Evolutionary conservation across 2,113 vertebrate genomes (phyloP).

Genomic region (Sphaerodactylus townsendi): DNA sequence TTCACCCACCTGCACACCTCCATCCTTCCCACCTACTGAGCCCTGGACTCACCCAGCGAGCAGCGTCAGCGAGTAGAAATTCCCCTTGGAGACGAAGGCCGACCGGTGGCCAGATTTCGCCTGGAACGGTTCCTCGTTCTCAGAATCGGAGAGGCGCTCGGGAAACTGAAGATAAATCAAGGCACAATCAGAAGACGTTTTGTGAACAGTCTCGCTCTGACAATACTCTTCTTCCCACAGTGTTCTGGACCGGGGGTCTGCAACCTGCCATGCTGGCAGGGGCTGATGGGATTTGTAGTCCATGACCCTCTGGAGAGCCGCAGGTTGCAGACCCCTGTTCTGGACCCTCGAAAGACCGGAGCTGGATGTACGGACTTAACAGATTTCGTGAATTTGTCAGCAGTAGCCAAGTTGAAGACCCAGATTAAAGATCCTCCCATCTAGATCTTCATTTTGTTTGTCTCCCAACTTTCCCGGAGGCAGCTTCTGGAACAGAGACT

Average conservation of each 20-base stretch:
- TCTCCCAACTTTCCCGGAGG: too few species aligned
- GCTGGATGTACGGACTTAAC: accelerated
- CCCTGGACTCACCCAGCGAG: conserved; percentile 73
- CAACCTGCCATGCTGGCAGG: too few species aligned
- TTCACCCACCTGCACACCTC: not conserved
- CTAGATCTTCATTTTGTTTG: not conserved
- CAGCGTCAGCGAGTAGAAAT: conserved; percentile 72
- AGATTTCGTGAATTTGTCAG: not conserved
- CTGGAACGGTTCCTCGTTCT: conserved; percentile 92
- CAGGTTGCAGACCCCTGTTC: too few species aligned
- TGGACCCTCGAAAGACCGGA: not conserved
- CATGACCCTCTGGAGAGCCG: too few species aligned
- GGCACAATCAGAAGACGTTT: conserved; percentile 46
- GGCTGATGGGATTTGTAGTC: too few species aligned
- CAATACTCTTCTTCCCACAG: conserved; percentile 21
- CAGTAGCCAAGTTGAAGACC: accelerated
- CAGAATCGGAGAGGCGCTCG: conserved; percentile 87
- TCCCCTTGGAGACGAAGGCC: conserved; percentile 87
- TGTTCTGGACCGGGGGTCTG: not conserved
- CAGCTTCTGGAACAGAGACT: too few species aligned
- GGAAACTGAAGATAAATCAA: conserved; percentile 69
- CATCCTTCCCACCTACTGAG: not conserved
- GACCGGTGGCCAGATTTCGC: conserved; percentile 84
- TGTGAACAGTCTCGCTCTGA: conserved; percentile 34
- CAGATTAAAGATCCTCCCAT: too few species aligned